Evolutionary conservation across 2,888 invertebrate species (phyloP), one percentile per base, ranked within the genome.

Genomic region (Gisinianus flammeolus): DNA sequence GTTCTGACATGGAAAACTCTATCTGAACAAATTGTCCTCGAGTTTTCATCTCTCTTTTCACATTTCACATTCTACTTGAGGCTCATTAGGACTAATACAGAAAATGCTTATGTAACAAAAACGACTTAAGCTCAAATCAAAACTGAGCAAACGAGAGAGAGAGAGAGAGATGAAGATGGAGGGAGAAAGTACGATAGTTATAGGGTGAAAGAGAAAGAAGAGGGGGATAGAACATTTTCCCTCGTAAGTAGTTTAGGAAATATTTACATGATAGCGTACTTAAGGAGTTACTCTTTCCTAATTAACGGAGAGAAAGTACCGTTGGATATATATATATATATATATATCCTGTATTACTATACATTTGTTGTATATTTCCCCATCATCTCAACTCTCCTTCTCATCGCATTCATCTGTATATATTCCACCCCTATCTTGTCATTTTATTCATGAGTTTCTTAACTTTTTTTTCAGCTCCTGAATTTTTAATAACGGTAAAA

Each of bases 1-100:
- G 24, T 69, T 44, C 69, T 44, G 24, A 69, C 31, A 5, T 16
- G 44, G n/a, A n/a, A 69, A 44, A 33, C 58, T 22, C 54, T 58
- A 71, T 72, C 72, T 58, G 12, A 72, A 72, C 72, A 72, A 72
- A 74, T 74, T 64, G 64, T 74, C 64, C 73, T 62, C 64, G 44
- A 74, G 73, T 74, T 74, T 74, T 74, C 73, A 74, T 35, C 64
- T 71, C 26, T 28, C 28, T 56, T 12, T 33, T 54, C 58, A 19
- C 1, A n/a, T 10, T 16, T 44, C 54, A 54, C 54, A 12, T 54
- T 54, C 54, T 1, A 24, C 22, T 24, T 12, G 44, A 44, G 44
- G 19, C 44, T 44, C 44, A 44, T 44, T 44, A 44, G 8, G 44
- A 44, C 44, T 26, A 62, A 62, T 62, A 26, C 44, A 44, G 28